These are phyloP conservation scores for Leucophora obtusa DNA, from an alignment of 2,888 invertebrate genomes.

Conservation along the genomic window DNA sequence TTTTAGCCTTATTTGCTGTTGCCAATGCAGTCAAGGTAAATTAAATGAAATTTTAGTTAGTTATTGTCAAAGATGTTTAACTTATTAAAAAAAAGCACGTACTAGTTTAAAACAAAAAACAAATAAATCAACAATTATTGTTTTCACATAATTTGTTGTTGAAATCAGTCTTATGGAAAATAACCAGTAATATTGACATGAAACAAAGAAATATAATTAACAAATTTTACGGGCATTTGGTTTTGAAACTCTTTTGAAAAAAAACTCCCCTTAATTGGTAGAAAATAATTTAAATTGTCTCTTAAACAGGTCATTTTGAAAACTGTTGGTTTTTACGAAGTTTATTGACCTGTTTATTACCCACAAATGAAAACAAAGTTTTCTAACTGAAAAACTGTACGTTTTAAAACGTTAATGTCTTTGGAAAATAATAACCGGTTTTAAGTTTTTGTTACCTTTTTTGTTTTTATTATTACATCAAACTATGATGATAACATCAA, in stretches of 20 bases:
- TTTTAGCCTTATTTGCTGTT: conserved; percentile 69
- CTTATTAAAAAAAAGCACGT: conserved; percentile 42
- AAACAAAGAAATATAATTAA: background rate
- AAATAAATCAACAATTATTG: background rate
- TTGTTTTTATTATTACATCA: conserved; percentile 42
- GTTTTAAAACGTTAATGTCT: conserved; percentile 6
- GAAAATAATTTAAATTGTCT: background rate
- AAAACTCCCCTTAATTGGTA: background rate
- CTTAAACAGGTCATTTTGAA: background rate
- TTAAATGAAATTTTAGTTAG: conserved; percentile 18
- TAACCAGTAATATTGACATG: background rate
- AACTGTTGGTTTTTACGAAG: background rate
- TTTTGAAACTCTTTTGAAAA: background rate
- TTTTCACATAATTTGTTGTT: background rate
- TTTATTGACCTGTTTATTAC: background rate
- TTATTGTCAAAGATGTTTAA: conserved; percentile 11
- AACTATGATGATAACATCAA: conserved; percentile 37
- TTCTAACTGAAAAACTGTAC: conserved; percentile 54
- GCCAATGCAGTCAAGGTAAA: conserved; percentile 70
- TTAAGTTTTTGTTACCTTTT: conserved; percentile 5
- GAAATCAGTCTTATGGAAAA: conserved; percentile 4
- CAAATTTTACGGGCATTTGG: background rate
- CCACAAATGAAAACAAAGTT: conserved; percentile 24
- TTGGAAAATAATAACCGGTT: conserved; percentile 34
- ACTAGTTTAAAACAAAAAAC: background rate